These are phyloP conservation scores for Andrena bucephala DNA, from an alignment of 2,888 invertebrate genomes.

Conservation along the genomic window DNA sequence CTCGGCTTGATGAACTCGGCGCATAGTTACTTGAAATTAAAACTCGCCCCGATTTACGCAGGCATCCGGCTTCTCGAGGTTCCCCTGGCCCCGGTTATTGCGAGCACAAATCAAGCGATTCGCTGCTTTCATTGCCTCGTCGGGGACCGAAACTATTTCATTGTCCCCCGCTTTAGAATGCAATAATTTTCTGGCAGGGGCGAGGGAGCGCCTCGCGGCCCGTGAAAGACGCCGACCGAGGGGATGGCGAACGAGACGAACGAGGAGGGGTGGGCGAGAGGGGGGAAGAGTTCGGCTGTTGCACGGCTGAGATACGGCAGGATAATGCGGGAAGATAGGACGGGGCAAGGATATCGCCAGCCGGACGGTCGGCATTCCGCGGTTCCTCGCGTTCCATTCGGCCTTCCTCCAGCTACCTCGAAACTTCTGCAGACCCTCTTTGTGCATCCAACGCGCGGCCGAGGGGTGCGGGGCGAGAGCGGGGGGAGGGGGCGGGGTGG, in stretches of 20 bases:
- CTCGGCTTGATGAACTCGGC: no score
- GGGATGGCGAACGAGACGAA: conserved; percentile 5
- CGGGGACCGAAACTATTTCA: conserved; percentile 50
- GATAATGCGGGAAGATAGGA: conserved; percentile 73
- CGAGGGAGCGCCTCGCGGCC: conserved; percentile 29
- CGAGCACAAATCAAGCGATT: conserved; percentile 46
- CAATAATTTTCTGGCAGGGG: conserved; percentile 56
- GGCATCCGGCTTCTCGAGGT: neutral
- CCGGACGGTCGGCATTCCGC: conserved; percentile 79
- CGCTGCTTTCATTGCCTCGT: conserved; percentile 16
- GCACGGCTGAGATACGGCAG: conserved; percentile 66
- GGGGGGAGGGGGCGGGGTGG: neutral
- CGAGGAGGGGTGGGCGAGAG: conserved; percentile 7
- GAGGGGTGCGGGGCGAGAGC: neutral
- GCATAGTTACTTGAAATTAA: neutral
- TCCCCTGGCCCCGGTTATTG: neutral
- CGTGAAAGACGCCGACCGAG: conserved; percentile 38
- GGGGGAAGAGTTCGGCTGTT: conserved; percentile 50
- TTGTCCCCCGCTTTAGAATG: conserved; percentile 57
- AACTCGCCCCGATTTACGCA: neutral
- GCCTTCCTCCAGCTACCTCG: conserved; percentile 66
- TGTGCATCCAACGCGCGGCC: conserved; percentile 8
- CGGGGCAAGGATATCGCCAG: conserved; percentile 71
- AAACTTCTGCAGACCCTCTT: conserved; percentile 64
- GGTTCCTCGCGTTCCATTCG: conserved; percentile 77